Base-by-base conservation (phyloP, 2,797 vertebrate species). In the Sebastiscus albofasciatus region DNA sequence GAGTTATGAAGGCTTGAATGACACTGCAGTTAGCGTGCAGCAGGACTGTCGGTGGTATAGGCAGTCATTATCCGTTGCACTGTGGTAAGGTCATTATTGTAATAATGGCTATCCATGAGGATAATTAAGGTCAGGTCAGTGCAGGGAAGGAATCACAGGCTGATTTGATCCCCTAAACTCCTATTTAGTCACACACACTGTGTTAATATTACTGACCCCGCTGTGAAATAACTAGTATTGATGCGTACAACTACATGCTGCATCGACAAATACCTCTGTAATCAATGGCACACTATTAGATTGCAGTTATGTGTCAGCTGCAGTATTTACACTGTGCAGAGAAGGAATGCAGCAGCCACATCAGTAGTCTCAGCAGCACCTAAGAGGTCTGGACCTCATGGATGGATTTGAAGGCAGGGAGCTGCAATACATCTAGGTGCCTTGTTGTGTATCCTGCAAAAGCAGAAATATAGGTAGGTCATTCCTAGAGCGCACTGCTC, bases 231-330 rank as follows among this genome's bases (percentile, higher is more conserved):
- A 79, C 56, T 16, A 59, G 58, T 70, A 70, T n/a, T 61, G 85
- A 84, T 72, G 49, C 26, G 31, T 34, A 62, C 29, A 83, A 70
- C 58, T 66, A 36, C 42, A 46, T 36, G 55, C 79, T 65, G 73
- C 79, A 83, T 85, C 67, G 39, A 84, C 85, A 87, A 39, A 87
- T 87, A 85, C 77, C 61, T 62, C 55, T 24, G 42, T 86, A 78
- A 91, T 86, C 65, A 67, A 80, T 82, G 60, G 49, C 76, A 79
- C 66, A 33, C 69, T 62, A 76, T 80, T 58, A 64, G 67, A 83
- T 80, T 76, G 77, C 80, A 75, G 79, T 82, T 80, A 79, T 67
- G 75, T 87, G 81, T 83, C 83, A 72, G 83, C 79, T 67, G 67
- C 81, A 78, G 81, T 72, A 79, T 80, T 84, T 83, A 76, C 58